Percentiles rank a stretch among this genome's conserved stretches.
Conservation (phyloP, 2,888 invertebrate genomes). For the Acrocyrtus sp. region DNA sequence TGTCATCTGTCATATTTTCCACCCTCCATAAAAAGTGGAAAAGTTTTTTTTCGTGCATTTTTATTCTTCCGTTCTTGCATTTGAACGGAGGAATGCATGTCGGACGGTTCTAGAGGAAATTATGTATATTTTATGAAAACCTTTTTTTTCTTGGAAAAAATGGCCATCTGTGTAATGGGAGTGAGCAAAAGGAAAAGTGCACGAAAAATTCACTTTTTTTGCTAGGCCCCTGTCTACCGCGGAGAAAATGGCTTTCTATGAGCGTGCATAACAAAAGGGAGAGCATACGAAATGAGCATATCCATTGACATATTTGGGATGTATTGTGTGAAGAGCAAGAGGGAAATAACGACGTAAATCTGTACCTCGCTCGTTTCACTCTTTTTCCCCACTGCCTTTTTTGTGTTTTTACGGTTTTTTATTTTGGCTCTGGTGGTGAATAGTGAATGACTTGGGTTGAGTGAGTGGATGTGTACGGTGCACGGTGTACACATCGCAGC, state of each 20-base stretch:
- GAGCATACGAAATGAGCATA: neutral
- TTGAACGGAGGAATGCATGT: too few species aligned
- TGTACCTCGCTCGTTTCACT: too few species aligned
- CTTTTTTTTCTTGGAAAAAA: neutral
- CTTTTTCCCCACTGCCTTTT: too few species aligned
- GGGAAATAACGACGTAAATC: too few species aligned
- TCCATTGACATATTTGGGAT: constrained; percentile 2
- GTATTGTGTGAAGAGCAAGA: neutral
- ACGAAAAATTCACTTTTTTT: constrained; percentile 7
- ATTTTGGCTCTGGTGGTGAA: constrained; percentile 25
- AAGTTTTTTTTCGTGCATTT: too few species aligned
- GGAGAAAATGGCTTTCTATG: too few species aligned
- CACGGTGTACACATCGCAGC: too few species aligned
- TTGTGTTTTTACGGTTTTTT: constrained; percentile 17
- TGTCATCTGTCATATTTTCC: neutral
- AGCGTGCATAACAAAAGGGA: neutral
- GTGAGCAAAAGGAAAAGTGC: neutral
- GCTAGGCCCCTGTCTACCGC: neutral
- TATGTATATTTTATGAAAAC: constrained; percentile 18
- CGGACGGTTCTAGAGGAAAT: neutral
- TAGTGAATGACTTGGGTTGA: constrained; percentile 13
- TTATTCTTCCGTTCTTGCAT: too few species aligned
- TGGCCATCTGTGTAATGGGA: neutral
- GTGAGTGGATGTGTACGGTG: neutral
- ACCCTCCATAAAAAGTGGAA: neutral